Evolutionary conservation across 2,797 vertebrate species (phyloP), one percentile per base, ranked within the genome.

Genomic region (Euthynnus affinis): DNA sequence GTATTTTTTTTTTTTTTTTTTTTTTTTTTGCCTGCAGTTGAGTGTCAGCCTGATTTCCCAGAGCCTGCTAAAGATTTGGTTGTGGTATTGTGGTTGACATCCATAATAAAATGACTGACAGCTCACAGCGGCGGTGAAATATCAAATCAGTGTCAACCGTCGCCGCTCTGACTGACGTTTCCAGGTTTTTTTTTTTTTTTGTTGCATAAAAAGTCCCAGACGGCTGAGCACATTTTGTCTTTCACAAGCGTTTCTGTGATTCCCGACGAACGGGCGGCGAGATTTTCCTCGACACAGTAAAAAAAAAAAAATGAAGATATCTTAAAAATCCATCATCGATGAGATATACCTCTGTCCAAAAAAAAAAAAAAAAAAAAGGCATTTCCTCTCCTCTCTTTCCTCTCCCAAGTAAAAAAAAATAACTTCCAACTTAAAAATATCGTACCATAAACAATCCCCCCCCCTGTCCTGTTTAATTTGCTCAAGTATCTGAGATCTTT

Each of bases 41-140:
- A 57, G 59, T 17, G 15, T 77, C 73, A 61, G 62, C 53, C 61
- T 0, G 59, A 48, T 25, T 63, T 40, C 58, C 29, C 40, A 1
- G 71, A 57, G 62, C 68, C 65, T 1, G 70, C 13, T 14, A 66
- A 80, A 57, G 82, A 15, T 76, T 74, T 20, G 65, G 63, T 66
- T 60, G 69, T 34, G 71, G 25, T 51, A 0, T 75, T 76, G 76
- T 2, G 72, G 64, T 70, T 22, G 81, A 81, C 6, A 2, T 12
- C 20, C 10, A 10, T 67, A 56, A 73, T 69, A 67, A 88, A 59
- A 82, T 44, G 81, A 79, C 27, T 71, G 90, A 73, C 82, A 49
- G 80, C 64, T 64, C 68, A 6, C 70, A 72, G 74, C 71, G 53
- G 77, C 64, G 52, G 57, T 64, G 20, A 22, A 66, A 53, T 17